These are phyloP conservation scores for Ceratina australensis DNA, from an alignment of 1,140 invertebrate species.

Conservation along the genomic window DNA sequence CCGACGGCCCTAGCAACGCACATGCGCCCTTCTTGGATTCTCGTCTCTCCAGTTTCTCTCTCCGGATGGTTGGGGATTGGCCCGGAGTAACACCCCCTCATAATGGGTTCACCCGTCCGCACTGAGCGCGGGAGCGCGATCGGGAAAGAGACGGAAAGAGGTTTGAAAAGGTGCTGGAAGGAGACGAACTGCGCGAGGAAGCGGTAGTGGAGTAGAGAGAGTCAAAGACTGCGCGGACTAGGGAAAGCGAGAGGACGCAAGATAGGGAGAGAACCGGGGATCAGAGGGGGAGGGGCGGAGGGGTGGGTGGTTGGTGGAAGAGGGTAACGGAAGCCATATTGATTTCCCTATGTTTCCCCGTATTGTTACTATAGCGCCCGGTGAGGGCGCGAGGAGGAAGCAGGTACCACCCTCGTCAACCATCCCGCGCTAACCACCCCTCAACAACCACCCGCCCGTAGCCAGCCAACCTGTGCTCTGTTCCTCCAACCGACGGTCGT, in stretches of 20 bases:
- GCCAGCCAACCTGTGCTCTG: conserved; percentile 28
- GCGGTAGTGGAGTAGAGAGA: conserved; percentile 27
- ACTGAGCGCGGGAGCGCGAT: conserved; percentile 60
- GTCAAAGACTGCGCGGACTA: conserved; percentile 33
- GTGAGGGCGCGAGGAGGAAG: conserved; percentile 74
- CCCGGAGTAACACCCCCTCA: conserved; percentile 80
- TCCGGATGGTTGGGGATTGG: conserved; percentile 78
- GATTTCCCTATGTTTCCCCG: conserved; percentile 81
- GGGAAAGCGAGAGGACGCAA: conserved; percentile 57
- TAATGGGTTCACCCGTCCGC: conserved; percentile 80
- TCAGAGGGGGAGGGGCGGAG: too few relatives aligned
- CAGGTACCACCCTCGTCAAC: conserved; percentile 64
- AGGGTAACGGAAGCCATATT: conserved; percentile 80
- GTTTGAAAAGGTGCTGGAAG: conserved; percentile 28
- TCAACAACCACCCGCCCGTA: conserved; percentile 34
- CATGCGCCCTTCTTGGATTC: conserved; percentile 77
- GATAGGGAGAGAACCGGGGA: conserved; percentile 59
- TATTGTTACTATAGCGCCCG: conserved; percentile 80
- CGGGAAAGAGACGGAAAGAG: conserved; percentile 45
- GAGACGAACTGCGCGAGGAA: conserved; percentile 18
- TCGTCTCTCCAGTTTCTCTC: conserved; percentile 65
- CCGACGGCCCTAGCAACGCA: conserved; percentile 79
- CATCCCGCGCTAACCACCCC: conserved; percentile 54
- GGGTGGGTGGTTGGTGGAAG: too few relatives aligned
- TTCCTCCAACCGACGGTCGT: conserved; percentile 62